Evolutionary conservation across 2,113 vertebrate genomes (phyloP).

Genomic region (Anhinga rufa): DNA sequence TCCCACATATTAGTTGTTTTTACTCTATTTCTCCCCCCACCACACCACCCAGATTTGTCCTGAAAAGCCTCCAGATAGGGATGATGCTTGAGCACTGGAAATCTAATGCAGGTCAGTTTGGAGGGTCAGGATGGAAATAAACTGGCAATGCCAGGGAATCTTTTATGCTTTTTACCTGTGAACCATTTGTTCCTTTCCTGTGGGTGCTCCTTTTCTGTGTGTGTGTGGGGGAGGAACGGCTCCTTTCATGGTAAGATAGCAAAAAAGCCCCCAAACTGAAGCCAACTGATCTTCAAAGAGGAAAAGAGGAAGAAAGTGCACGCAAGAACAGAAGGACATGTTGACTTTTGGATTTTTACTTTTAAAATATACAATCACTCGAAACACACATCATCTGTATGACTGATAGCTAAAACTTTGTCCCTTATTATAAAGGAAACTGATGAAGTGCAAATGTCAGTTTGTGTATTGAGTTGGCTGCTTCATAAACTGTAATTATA

Average conservation of each 20-base stretch:
- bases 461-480: neutral
- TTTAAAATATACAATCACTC: neutral
- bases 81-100: neutral
- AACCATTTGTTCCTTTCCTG: neutral
- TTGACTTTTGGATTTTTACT: neutral
- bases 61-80: neutral
- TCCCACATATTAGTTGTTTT: neutral
- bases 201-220: neutral
- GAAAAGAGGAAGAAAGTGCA: neutral
- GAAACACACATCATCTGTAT: neutral
- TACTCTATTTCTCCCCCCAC: neutral
- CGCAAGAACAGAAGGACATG: neutral
- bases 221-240: too few relatives aligned
- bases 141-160: neutral
- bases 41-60: neutral
- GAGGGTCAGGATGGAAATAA: neutral
- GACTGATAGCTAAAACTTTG: neutral
- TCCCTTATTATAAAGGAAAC: neutral
- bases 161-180: neutral
- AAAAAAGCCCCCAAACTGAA: neutral
- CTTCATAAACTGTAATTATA: neutral
- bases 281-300: neutral
- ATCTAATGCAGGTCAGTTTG: neutral
- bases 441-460: conserved; percentile 24
- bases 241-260: neutral